These are phyloP conservation scores for Phoeniculus purpureus DNA, from an alignment of 2,797 vertebrate genomes.

Conservation along the genomic window DNA sequence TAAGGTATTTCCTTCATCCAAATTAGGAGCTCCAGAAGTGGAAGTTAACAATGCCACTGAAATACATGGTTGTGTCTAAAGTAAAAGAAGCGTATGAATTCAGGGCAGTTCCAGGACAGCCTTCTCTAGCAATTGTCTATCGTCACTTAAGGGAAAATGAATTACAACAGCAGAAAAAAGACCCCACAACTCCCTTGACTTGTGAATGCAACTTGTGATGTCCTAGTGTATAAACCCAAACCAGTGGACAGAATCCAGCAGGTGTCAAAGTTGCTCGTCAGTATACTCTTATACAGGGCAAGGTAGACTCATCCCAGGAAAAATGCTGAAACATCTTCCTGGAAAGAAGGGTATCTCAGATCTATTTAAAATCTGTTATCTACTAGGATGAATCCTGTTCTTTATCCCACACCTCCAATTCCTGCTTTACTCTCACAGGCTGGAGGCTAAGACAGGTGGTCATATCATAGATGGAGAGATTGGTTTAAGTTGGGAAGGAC, in stretches of 20 bases:
- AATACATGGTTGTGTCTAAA: neutral
- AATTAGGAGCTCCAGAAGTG: neutral
- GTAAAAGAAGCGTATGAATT: neutral
- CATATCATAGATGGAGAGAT: no score
- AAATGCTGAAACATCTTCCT: neutral
- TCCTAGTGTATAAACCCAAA: neutral
- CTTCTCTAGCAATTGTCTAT: neutral
- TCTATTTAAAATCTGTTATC: neutral
- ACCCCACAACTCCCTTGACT: neutral
- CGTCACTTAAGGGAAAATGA: neutral
- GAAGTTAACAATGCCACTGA: neutral
- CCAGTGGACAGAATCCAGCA: neutral
- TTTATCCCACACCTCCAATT: neutral
- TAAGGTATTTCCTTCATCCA: neutral
- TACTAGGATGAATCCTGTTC: neutral
- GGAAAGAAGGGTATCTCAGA: neutral
- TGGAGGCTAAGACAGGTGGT: neutral
- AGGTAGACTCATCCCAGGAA: neutral
- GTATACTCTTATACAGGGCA: neutral
- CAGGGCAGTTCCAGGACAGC: neutral
- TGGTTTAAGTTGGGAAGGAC: no score
- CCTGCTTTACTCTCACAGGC: neutral
- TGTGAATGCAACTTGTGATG: neutral
- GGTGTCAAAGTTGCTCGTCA: neutral
- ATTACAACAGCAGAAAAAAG: neutral